Base-by-base conservation (phyloP, 2,797 vertebrate genomes). In the Coranthus polyacanthus region DNA sequence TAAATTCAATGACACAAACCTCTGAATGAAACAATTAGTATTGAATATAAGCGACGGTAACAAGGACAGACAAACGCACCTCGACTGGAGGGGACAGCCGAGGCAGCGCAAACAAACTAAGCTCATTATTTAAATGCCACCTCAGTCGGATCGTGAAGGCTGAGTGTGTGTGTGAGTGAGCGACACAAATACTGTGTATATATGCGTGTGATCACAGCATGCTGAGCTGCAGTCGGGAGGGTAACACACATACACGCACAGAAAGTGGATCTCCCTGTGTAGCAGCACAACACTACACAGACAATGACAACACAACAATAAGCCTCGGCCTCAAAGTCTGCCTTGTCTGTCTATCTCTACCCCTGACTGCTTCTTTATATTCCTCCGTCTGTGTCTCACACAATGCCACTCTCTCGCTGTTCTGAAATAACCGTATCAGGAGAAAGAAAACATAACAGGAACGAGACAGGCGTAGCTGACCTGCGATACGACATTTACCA, bases 111-210 rank as follows among this genome's bases (percentile, higher is more conserved):
- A 75, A 87, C 81, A 82, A 78, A 87, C 83, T 89, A 90, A 91
- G 89, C 87, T 92, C 86, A 90, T 92, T 92, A 91, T 82, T 88
- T 85, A 91, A 93, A 92, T 90, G 86, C 84, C 92, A 91, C 78
- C 86, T 86, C 88, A 75, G 87, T 85, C 50, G 55, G 78, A 84
- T 62, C 41, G 79, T 62, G 81, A 79, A 32, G 81, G 76, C 79
- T 78, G 66, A 61, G 38, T 39, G 41, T 57, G 78, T 59, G 76
- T 44, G 68, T 36, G 64, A 47, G 66, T 18, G 70, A 44, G 56
- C 18, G 7, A 66, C 22, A 78, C 74, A 57, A 56, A 45, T 45
- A 6, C 24, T 17, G 44, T 22, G 44, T 32, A 56, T 22, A 69
- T 32, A 54, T 50, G 29, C 16, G 44, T 16, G 22, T 18, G 64